These are phyloP conservation scores for Ptilorrhoa leucosticta DNA, from an alignment of 2,113 vertebrate genomes.

Conservation along the genomic window DNA sequence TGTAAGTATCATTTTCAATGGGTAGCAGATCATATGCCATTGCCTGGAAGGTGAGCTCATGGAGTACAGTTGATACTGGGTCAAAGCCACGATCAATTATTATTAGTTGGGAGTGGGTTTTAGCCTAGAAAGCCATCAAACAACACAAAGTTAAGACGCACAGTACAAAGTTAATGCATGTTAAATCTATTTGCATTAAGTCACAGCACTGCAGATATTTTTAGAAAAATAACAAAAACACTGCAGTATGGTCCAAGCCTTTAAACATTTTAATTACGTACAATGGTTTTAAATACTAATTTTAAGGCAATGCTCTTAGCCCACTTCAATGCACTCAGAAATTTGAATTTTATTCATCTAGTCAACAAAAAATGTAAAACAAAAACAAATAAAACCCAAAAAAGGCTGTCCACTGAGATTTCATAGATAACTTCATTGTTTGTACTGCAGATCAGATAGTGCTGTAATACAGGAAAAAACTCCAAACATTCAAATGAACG, in stretches of 20 bases:
- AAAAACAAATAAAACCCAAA: background rate
- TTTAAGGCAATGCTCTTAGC: background rate
- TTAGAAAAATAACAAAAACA: background rate
- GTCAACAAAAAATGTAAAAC: fast-evolving
- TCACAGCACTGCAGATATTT: background rate
- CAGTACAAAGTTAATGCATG: background rate
- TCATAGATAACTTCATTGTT: background rate
- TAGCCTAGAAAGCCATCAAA: conserved; percentile 76
- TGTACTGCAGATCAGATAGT: background rate
- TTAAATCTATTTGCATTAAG: background rate
- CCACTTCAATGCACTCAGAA: background rate
- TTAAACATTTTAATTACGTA: background rate
- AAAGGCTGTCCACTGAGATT: background rate
- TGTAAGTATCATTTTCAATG: conserved; percentile 89
- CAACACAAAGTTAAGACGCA: background rate
- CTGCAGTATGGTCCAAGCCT: background rate
- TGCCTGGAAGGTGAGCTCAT: conserved; percentile 97
- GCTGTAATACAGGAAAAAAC: background rate
- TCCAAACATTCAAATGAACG: background rate
- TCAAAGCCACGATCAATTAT: conserved; percentile 95
- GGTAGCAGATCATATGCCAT: conserved; percentile 96
- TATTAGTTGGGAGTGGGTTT: conserved; percentile 92
- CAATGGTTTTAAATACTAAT: background rate
- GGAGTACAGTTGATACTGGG: conserved; percentile 90
- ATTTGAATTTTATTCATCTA: background rate